Evolutionary conservation across 1,140 invertebrate genomes (phyloP).

Genomic region (Ladona fulva): DNA sequence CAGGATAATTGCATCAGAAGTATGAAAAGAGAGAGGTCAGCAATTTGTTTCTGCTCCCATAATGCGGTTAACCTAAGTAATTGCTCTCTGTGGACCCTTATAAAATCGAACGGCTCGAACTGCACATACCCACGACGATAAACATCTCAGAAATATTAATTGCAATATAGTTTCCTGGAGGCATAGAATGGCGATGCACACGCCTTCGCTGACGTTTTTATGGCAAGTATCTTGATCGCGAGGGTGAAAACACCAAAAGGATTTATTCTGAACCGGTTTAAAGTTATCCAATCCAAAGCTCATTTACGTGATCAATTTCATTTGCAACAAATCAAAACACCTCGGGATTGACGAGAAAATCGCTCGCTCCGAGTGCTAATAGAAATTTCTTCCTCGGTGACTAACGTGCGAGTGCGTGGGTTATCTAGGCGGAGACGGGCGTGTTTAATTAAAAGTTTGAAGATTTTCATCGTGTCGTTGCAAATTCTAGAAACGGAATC

Average conservation of each 20-base stretch:
- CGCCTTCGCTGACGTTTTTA: not conserved
- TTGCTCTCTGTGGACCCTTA: not conserved
- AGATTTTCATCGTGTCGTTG: no score
- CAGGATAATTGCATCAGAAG: no score
- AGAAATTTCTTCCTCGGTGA: no score
- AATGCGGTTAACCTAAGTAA: not conserved
- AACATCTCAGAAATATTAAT: slow-evolving; percentile 3
- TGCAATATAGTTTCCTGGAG: not conserved
- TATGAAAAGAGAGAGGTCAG: not conserved
- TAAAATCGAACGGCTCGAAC: not conserved
- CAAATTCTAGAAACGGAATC: no score
- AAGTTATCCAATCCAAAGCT: not conserved
- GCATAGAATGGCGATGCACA: not conserved
- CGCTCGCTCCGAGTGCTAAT: not conserved
- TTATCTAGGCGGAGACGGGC: no score
- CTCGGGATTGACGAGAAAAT: not conserved
- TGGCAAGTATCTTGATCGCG: not conserved
- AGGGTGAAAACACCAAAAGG: not conserved
- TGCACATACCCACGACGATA: not conserved
- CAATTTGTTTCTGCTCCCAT: not conserved
- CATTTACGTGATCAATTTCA: not conserved
- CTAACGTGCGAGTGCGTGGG: no score
- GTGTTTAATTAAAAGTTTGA: no score
- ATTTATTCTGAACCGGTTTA: not conserved
- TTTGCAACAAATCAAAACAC: not conserved